Conservation (phyloP, 2,888 invertebrate genomes). For the Vesta saturnalis region DNA sequence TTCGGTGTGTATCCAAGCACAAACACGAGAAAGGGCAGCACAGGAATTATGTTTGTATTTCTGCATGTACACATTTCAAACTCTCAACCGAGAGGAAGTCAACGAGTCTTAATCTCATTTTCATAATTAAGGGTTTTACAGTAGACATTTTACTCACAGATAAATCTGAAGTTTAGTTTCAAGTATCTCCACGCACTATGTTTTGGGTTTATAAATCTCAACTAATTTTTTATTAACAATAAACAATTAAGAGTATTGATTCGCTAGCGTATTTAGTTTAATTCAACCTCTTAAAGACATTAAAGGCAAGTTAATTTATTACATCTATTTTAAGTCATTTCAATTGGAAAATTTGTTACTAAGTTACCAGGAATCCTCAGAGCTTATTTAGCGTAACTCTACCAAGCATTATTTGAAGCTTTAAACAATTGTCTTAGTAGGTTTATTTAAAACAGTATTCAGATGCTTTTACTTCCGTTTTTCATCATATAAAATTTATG, state of each 20-base stretch:
- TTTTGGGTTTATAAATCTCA: too few species aligned
- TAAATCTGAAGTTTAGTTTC: too few species aligned
- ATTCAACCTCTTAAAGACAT: too few species aligned
- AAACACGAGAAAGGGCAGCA: slow-evolving; percentile 36
- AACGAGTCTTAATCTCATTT: slow-evolving; percentile 1
- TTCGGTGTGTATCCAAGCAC: slow-evolving; percentile 30
- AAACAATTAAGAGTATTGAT: too few species aligned
- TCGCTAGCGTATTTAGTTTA: too few species aligned
- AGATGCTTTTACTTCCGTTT: slow-evolving; percentile 15
- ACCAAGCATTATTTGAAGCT: slow-evolving; percentile 30
- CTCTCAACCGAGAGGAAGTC: slow-evolving; percentile 1
- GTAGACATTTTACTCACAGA: not conserved
- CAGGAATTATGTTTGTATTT: slow-evolving; percentile 31
- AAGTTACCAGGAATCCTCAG: slow-evolving; percentile 28
- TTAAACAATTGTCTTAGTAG: slow-evolving; percentile 31
- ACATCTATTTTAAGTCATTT: slow-evolving; percentile 27
- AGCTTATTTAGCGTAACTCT: slow-evolving; percentile 34
- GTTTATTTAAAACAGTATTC: slow-evolving; percentile 33
- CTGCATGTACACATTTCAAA: slow-evolving; percentile 21
- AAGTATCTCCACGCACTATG: too few species aligned
- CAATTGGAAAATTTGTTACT: slow-evolving; percentile 24
- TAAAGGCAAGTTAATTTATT: slow-evolving; percentile 22
- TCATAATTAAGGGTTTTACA: not conserved
- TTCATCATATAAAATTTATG: not conserved
- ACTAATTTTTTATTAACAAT: too few species aligned